Evolutionary conservation across 2,797 vertebrate genomes (phyloP), one percentile per base, ranked within the genome.

Genomic region (Pangasius macronema): DNA sequence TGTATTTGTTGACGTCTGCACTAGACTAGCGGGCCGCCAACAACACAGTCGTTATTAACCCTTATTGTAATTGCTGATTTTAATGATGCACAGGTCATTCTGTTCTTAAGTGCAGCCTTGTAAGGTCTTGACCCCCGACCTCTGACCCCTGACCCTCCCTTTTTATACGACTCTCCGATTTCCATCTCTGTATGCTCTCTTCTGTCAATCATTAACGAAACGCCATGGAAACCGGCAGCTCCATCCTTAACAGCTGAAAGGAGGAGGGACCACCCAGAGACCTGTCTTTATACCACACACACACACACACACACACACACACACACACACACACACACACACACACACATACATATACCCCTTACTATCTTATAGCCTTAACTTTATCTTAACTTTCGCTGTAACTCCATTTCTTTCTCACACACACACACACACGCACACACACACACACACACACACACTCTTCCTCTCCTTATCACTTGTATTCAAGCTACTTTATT

Each of bases 141-240:
- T 22, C 85, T 39, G 36, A 80, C 76, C 9, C 8, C 36, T 3
- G 10, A 76, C 30, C 49, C 82, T 53, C 7, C 55, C 49, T 53
- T 59, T 70, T 83, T 86, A 85, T 83, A 85, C 46, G 51, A 73
- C 79, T 82, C 61, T 84, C 36, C 42, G 53, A 81, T 87, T 84
- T 72, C 63, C 80, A 77, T 87, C 76, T 79, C 81, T 86, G 72
- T 73, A 27, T 86, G 67, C 87, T 55, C 70, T 55, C 55, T 75
- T 85, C 80, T 84, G 89, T 86, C 83, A 89, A 87, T 91, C 91
- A 90, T 85, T 91, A 91, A 89, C 82, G 63, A 83, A 90, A 85
- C 83, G 18, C 84, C 86, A 87, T 86, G 86, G 89, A 72, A 90
- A 88, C 85, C 33, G 5, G 55, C 33, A 72, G 53, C 51, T 49